Conservation (phyloP, 2,113 vertebrate genomes). For the Eclectus roratus region DNA sequence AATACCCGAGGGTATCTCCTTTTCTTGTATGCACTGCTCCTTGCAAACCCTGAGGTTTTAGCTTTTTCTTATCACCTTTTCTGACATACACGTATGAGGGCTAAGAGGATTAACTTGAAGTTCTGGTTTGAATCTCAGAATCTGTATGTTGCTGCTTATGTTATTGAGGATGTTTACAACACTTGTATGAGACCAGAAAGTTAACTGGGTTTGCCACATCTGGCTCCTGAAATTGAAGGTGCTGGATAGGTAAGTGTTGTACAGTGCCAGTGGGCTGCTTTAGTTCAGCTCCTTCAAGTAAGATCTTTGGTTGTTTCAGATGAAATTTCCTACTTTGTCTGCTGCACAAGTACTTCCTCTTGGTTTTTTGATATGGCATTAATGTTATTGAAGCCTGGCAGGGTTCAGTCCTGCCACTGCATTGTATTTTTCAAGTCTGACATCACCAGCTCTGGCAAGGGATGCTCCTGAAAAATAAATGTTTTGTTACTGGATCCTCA, state of each 20-base stretch:
- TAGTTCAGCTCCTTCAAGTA: not conserved
- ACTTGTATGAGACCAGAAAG: not conserved
- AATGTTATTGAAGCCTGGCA: not conserved
- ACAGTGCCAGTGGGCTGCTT: not conserved
- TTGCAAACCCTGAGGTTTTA: too few relatives aligned
- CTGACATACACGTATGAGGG: fast-evolving
- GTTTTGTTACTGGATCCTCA: not conserved
- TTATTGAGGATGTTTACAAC: not conserved
- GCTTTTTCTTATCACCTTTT: not conserved
- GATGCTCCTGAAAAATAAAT: not conserved
- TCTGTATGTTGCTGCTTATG: not conserved
- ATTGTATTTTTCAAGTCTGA: not conserved
- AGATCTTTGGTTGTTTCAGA: not conserved
- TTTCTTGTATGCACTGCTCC: not conserved
- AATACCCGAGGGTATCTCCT: too few relatives aligned
- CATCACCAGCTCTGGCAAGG: not conserved
- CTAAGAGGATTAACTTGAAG: not conserved
- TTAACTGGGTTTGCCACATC: fast-evolving
- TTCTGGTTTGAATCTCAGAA: not conserved
- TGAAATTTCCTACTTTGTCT: not conserved
- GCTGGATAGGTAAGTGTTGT: not conserved
- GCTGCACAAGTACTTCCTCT: not conserved
- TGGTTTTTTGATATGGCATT: not conserved
- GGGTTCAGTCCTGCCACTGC: not conserved
- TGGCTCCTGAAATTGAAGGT: not conserved